Conservation (phyloP, 2,797 vertebrate genomes). For the Alosa sapidissima region DNA sequence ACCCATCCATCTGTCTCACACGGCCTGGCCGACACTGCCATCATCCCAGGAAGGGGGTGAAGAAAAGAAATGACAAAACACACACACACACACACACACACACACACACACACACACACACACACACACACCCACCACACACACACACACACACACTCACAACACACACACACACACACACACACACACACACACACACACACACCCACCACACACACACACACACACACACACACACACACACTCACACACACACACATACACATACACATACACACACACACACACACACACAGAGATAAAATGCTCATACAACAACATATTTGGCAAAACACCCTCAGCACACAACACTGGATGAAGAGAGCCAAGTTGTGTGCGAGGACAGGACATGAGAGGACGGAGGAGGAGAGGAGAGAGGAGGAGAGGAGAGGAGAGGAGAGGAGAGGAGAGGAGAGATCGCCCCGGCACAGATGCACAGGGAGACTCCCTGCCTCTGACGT, state of each 20-base stretch:
- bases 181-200: neutral
- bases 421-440: neutral
- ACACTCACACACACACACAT: too few relatives aligned
- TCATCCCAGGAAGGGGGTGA: neutral
- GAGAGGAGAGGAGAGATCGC: neutral
- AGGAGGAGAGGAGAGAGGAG: neutral
- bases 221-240: too few relatives aligned
- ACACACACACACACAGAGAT: neutral
- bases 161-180: neutral
- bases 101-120: too few relatives aligned
- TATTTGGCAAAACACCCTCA: neutral
- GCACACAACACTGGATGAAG: neutral
- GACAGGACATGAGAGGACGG: neutral
- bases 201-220: too few relatives aligned
- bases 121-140: too few relatives aligned
- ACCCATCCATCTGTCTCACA: slow-evolving; percentile 12
- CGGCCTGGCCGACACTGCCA: neutral
- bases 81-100: too few relatives aligned
- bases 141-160: too few relatives aligned
- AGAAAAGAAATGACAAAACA: neutral
- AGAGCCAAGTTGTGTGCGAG: neutral
- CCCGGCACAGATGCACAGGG: slow-evolving; percentile 27
- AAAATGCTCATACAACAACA: neutral
- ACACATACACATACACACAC: neutral
- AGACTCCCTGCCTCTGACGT: slow-evolving; percentile 54